phyloP scores from a whole-genome alignment of 2,888 invertebrate genomes.

The Cistogaster globosa region DNA sequence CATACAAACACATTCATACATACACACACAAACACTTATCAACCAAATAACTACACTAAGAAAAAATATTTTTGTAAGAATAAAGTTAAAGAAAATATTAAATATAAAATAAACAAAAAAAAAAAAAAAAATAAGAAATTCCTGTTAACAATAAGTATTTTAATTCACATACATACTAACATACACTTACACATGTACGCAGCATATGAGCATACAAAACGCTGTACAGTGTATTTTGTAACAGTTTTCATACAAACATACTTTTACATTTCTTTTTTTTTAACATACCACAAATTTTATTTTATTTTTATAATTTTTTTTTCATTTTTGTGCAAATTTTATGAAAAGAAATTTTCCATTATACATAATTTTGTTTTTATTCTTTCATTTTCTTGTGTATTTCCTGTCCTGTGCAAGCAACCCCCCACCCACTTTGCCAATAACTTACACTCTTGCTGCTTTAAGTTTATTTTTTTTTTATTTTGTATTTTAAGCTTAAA shows the following conservation, averaged over 20 bases:
- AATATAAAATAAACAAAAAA: not conserved
- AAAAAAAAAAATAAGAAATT: not conserved
- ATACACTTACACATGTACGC: slow-evolving; percentile 27
- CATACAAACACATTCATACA: slow-evolving; percentile 13
- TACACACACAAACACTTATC: slow-evolving; percentile 38
- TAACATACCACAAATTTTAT: slow-evolving; percentile 67
- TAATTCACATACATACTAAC: slow-evolving; percentile 20
- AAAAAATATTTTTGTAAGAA: slow-evolving; percentile 7
- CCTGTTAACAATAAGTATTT: slow-evolving; percentile 52
- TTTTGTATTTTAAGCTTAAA: slow-evolving; percentile 36
- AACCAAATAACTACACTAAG: slow-evolving; percentile 22
- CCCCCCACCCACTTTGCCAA: not conserved
- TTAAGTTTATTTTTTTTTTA: slow-evolving; percentile 28
- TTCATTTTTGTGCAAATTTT: slow-evolving; percentile 81
- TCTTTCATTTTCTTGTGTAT: slow-evolving; percentile 51
- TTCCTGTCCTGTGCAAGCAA: slow-evolving; percentile 32
- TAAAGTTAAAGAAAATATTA: slow-evolving; percentile 46
- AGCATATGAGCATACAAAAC: slow-evolving; percentile 11
- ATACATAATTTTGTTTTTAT: slow-evolving; percentile 71
- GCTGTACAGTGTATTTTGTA: not conserved
- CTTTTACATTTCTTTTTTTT: not conserved
- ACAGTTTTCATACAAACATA: slow-evolving; percentile 1
- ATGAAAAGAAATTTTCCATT: slow-evolving; percentile 81
- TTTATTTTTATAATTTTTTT: slow-evolving; percentile 69
- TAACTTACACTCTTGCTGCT: slow-evolving; percentile 18